Conservation (phyloP, 2,888 invertebrate genomes). For the Epinotia bilunana region DNA sequence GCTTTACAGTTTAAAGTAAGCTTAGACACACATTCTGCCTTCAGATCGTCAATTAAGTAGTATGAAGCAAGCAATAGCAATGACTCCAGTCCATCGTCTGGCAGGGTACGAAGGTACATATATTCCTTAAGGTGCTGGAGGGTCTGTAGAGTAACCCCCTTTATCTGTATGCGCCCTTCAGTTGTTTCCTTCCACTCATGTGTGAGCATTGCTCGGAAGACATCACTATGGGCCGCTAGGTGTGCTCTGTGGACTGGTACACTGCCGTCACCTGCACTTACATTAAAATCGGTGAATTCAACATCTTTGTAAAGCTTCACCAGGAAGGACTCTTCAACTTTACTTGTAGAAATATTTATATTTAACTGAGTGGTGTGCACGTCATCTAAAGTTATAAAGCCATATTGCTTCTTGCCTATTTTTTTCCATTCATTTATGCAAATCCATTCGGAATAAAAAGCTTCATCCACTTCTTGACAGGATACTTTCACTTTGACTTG, state of each 20-base stretch:
- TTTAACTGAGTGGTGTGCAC: not conserved
- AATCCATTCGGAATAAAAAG: slow-evolving; percentile 7
- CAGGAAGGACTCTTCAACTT: not conserved
- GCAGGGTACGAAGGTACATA: slow-evolving; percentile 6
- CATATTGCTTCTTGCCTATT: not conserved
- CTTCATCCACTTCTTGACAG: not conserved
- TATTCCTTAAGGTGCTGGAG: slow-evolving; percentile 9
- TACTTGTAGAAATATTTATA: slow-evolving; percentile 5
- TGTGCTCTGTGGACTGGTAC: slow-evolving; percentile 9
- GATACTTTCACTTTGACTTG: slow-evolving; percentile 13
- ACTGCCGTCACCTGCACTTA: not conserved
- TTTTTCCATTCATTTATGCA: not conserved
- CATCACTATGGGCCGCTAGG: slow-evolving; percentile 9
- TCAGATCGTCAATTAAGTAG: slow-evolving; percentile 15
- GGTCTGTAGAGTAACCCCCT: not conserved
- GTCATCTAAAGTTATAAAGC: not conserved
- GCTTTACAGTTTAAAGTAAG: not conserved
- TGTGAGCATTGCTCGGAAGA: slow-evolving; percentile 1
- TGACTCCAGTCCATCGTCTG: not conserved
- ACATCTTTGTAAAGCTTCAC: slow-evolving; percentile 9
- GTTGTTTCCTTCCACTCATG: slow-evolving; percentile 17
- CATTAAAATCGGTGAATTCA: slow-evolving; percentile 2
- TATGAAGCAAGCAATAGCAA: slow-evolving; percentile 14
- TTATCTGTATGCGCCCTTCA: slow-evolving; percentile 3
- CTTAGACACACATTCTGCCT: not conserved